Percentiles rank a stretch among this genome's conserved stretches.
phyloP scores from a whole-genome alignment of 2,113 vertebrate genomes.

The Psilopogon haemacephalus region DNA sequence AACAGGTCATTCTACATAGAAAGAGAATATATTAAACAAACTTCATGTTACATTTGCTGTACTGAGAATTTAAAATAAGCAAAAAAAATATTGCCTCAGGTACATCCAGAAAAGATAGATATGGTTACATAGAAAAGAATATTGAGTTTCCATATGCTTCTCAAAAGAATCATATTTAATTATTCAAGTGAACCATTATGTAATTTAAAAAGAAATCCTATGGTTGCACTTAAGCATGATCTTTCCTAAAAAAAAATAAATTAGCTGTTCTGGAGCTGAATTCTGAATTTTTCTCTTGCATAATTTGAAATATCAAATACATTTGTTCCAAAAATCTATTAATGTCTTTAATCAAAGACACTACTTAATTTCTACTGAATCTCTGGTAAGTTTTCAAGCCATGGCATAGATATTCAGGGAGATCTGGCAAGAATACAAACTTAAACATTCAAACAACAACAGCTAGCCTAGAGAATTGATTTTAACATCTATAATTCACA shows the following conservation, averaged over 20 bases:
- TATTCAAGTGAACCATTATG: not conserved
- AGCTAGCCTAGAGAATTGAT: not conserved
- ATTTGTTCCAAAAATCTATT: not conserved
- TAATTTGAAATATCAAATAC: not conserved
- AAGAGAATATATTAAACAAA: not conserved
- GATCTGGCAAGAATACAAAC: not conserved
- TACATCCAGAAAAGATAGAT: not conserved
- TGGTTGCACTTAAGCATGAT: not conserved
- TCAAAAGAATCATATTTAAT: not conserved
- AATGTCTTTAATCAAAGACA: not conserved
- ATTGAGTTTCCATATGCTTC: not conserved
- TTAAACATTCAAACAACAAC: not conserved
- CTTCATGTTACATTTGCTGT: not conserved
- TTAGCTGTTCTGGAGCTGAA: not conserved
- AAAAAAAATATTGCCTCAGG: not conserved
- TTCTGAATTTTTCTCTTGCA: not conserved
- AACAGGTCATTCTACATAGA: not conserved
- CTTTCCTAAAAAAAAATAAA: not conserved
- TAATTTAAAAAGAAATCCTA: not conserved
- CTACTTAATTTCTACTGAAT: not conserved
- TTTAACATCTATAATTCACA: slow-evolving; percentile 3
- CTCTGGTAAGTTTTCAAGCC: not conserved
- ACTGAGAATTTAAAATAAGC: not conserved
- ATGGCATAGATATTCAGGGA: not conserved
- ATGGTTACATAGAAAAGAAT: not conserved